phyloP scores from a whole-genome alignment of 2,113 vertebrate species.

The pig (Sus scrofa) region DNA sequence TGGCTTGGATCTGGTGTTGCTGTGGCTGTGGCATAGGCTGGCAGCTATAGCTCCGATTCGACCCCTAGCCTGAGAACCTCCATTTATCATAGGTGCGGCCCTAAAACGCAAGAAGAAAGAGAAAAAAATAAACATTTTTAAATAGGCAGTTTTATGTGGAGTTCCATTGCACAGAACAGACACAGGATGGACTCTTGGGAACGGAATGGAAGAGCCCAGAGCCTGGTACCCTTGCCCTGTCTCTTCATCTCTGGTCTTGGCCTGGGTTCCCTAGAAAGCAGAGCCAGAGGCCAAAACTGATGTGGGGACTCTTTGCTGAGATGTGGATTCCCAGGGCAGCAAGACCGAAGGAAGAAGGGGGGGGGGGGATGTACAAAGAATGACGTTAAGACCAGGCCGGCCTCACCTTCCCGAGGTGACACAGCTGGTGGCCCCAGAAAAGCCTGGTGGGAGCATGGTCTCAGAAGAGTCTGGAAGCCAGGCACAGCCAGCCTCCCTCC shows the following conservation, averaged over 20 bases:
- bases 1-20: no score
- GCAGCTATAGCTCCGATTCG: no score
- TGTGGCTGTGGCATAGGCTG: no score
- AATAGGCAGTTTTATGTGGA: not conserved
- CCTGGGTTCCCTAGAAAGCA: not conserved
- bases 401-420: not conserved
- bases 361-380: not conserved
- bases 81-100: no score
- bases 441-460: rapidly evolving
- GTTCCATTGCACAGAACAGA: not conserved
- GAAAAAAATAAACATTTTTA: no score
- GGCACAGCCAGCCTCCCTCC: not conserved
- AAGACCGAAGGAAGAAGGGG: not conserved
- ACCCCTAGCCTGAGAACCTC: no score
- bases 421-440: not conserved
- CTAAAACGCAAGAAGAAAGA: no score
- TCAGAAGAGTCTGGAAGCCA: not conserved
- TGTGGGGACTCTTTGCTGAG: not conserved
- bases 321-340: not conserved
- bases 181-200: not conserved
- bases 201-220: not conserved
- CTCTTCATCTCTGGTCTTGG: not conserved
- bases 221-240: not conserved
- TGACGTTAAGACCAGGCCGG: not conserved
- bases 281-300: not conserved